Evolutionary conservation across 2,113 vertebrate species (phyloP).

Genomic region (Asarcornis scutulata): DNA sequence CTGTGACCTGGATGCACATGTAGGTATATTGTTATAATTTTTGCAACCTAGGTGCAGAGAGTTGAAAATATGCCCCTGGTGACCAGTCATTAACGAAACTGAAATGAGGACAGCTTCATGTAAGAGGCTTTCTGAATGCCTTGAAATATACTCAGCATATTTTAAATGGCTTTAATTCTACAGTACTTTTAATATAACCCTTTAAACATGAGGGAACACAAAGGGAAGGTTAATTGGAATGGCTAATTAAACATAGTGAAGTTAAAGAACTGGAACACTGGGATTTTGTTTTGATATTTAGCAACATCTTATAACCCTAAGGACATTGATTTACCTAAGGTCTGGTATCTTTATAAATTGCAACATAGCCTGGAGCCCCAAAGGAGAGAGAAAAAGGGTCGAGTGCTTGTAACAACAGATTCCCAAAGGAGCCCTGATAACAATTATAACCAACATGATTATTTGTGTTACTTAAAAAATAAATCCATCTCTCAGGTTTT

Average conservation of each 20-base stretch:
- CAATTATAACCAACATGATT: conserved; percentile 72
- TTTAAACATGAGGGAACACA: conserved; percentile 74
- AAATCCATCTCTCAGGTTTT: conserved; percentile 64
- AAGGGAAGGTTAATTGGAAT: conserved; percentile 71
- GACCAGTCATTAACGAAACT: conserved; percentile 4
- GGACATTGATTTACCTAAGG: conserved; percentile 64
- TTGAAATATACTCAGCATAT: conserved; percentile 58
- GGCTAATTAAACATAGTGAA: conserved; percentile 76
- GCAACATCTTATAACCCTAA: conserved; percentile 60
- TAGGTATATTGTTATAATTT: neutral
- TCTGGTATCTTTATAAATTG: conserved; percentile 69
- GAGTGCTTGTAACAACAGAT: conserved; percentile 67
- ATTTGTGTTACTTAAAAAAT: conserved; percentile 72
- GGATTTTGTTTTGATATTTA: conserved; percentile 64
- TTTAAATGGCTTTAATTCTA: conserved; percentile 62
- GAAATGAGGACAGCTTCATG: conserved; percentile 51
- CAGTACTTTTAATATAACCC: conserved; percentile 60
- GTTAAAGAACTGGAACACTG: conserved; percentile 64
- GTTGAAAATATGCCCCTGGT: conserved; percentile 46
- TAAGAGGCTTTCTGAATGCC: conserved; percentile 29
- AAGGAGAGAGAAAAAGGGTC: conserved; percentile 65
- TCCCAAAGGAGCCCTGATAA: conserved; percentile 68
- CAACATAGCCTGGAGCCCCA: conserved; percentile 43
- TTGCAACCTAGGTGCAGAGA: conserved; percentile 36
- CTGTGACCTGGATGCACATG: conserved; percentile 27